Evolutionary conservation across 1,140 invertebrate species (phyloP).

Genomic region (Anastrepha obliqua): DNA sequence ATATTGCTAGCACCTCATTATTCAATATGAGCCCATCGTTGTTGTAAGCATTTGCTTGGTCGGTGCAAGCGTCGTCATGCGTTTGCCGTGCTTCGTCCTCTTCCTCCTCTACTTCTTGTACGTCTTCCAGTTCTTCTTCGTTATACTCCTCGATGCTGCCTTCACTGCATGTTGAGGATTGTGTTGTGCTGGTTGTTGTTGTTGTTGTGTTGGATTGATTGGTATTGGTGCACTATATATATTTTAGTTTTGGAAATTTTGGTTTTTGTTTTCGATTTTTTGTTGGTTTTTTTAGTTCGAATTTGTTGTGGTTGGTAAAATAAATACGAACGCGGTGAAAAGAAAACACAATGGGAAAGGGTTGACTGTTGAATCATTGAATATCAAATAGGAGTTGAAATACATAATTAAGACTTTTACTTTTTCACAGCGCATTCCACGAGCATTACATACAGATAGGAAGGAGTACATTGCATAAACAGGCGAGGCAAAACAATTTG

Average conservation of each 20-base stretch:
- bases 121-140: conserved; percentile 52
- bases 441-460: background rate
- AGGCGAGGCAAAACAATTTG: background rate
- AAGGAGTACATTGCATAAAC: background rate
- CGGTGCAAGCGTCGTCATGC: background rate
- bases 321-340: conserved; percentile 38
- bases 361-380: conserved; percentile 37
- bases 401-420: background rate
- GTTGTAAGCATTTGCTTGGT: background rate
- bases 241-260: background rate
- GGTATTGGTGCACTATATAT: conserved; percentile 48
- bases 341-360: conserved; percentile 47
- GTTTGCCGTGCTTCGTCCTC: conserved; percentile 65
- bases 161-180: conserved; percentile 70
- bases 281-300: background rate
- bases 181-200: conserved; percentile 56
- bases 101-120: conserved; percentile 58
- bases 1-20: conserved; percentile 53
- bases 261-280: background rate
- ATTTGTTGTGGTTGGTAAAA: conserved; percentile 34
- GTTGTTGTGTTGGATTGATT: conserved; percentile 52
- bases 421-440: background rate
- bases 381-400: background rate
- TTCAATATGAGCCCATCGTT: conserved; percentile 47
- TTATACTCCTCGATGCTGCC: conserved; percentile 54